These are phyloP conservation scores for Copsychus sechellarum DNA, from an alignment of 2,113 vertebrate genomes.

Conservation along the genomic window DNA sequence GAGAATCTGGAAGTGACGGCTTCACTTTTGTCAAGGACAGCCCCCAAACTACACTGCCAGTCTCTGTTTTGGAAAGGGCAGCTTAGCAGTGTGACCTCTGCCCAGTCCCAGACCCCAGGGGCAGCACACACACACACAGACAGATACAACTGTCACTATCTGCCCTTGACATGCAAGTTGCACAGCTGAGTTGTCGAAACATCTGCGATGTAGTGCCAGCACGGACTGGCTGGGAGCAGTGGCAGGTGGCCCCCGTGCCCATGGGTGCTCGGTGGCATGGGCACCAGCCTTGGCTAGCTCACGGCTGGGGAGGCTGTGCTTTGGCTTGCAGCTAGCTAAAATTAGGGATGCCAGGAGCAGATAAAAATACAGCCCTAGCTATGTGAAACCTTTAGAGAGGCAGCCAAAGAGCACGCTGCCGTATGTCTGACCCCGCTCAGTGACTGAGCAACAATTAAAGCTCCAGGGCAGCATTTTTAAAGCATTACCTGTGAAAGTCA, in stretches of 20 bases:
- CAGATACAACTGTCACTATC: accelerated
- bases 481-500: conserved; percentile 26
- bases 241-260: neutral
- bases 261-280: accelerated
- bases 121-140: neutral
- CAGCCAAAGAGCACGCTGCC: conserved; percentile 18
- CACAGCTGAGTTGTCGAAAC: neutral
- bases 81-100: accelerated
- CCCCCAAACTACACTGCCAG: accelerated
- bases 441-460: neutral
- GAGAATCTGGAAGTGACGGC: accelerated
- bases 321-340: conserved; percentile 17
- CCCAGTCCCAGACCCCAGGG: neutral
- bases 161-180: accelerated
- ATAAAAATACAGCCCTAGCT: conserved; percentile 49
- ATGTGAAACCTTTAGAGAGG: conserved; percentile 36
- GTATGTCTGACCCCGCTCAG: neutral
- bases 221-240: neutral
- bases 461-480: neutral
- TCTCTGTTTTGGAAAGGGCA: neutral
- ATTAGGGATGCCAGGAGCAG: conserved; percentile 18
- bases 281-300: neutral
- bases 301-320: neutral
- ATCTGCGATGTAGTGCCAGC: neutral
- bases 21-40: neutral